phyloP scores from a whole-genome alignment of 2,797 vertebrate species.

The Amazona ochrocephala region DNA sequence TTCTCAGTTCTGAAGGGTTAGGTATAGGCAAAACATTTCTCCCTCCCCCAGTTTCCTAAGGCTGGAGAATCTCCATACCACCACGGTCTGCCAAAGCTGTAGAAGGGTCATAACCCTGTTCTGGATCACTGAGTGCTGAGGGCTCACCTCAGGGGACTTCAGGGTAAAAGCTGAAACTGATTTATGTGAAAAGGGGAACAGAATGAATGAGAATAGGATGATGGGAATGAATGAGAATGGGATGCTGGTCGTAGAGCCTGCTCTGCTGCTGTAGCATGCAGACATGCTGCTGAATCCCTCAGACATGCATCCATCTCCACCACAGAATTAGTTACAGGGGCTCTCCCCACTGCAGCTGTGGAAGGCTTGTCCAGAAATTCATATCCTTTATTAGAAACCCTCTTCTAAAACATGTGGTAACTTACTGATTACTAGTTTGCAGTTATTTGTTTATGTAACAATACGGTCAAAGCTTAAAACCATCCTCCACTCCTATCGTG shows the following conservation, averaged over 20 bases:
- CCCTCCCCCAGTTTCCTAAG: accelerated
- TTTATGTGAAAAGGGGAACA: background rate
- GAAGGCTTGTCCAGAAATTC: background rate
- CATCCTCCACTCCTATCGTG: background rate
- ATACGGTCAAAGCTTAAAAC: background rate
- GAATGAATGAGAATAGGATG: background rate
- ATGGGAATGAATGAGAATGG: background rate
- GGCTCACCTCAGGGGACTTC: background rate
- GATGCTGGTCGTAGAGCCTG: background rate
- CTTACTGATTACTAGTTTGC: background rate
- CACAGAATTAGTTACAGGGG: background rate
- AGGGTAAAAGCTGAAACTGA: background rate
- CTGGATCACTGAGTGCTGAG: background rate
- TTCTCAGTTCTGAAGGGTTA: background rate
- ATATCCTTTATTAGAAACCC: background rate
- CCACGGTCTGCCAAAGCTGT: background rate
- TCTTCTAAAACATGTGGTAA: background rate
- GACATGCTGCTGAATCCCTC: background rate
- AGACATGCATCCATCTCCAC: background rate
- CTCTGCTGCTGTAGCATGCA: background rate
- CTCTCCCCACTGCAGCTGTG: background rate
- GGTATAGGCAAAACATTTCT: background rate
- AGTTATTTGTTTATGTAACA: background rate
- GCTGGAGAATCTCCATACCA: background rate
- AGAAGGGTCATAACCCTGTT: background rate